phyloP scores from a whole-genome alignment of 2,797 vertebrate genomes.

The Lithobates pipiens region DNA sequence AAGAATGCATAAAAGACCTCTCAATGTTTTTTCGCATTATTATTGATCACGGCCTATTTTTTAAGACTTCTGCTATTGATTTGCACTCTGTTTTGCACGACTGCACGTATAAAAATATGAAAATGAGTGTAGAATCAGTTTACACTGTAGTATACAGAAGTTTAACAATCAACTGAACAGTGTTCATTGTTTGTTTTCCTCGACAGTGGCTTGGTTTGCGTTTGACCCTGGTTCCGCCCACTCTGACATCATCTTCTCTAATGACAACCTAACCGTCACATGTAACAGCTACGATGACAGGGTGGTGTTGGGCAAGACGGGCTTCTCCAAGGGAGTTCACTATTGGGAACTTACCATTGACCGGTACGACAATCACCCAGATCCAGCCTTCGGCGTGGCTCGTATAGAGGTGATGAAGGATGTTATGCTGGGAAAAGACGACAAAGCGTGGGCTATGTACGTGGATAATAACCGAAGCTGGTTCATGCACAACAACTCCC shows the following conservation, averaged over 20 bases:
- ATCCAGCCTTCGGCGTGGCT: constrained; percentile 94
- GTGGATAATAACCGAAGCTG: constrained; percentile 98
- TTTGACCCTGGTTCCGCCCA: constrained; percentile 92
- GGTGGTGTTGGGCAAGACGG: constrained; percentile 91
- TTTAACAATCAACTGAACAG: background rate
- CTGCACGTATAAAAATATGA: background rate
- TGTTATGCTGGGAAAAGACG: constrained; percentile 96
- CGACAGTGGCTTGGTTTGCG: constrained; percentile 94
- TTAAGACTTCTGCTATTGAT: background rate
- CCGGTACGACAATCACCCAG: constrained; percentile 97
- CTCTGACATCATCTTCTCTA: constrained; percentile 96
- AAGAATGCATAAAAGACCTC: too few species aligned
- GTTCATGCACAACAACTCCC: constrained; percentile 99
- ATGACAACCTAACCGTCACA: constrained; percentile 96
- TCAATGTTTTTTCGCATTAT: background rate
- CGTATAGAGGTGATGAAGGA: constrained; percentile 93
- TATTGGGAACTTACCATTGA: constrained; percentile 97
- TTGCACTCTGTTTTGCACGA: background rate
- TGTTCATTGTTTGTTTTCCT: background rate
- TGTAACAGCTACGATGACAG: constrained; percentile 98
- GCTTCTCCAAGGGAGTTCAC: constrained; percentile 94
- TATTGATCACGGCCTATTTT: background rate
- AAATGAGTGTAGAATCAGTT: too few species aligned
- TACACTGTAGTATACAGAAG: background rate
- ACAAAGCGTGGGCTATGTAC: constrained; percentile 99